Conservation (phyloP, 2,888 invertebrate species). For the Deilephila elpenor region DNA sequence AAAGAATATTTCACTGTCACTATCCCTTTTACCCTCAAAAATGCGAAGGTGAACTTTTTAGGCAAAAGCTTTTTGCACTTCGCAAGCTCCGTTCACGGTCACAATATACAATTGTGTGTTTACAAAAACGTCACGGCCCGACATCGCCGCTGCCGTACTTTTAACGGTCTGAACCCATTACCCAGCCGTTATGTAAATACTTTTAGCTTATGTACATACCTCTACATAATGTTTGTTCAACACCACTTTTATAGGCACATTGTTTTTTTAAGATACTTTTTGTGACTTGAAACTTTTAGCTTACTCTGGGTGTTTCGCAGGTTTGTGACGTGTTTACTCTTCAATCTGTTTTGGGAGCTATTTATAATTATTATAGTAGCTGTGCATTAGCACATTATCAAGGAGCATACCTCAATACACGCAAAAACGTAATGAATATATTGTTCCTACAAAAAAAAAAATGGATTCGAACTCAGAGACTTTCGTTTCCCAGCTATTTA, state of each 20-base stretch:
- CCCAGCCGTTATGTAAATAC: slow-evolving; percentile 65
- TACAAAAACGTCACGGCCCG: slow-evolving; percentile 30
- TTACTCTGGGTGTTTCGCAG: neutral
- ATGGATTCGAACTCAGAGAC: too few relatives aligned
- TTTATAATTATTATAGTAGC: neutral
- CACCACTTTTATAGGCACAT: slow-evolving; percentile 33
- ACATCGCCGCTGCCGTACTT: slow-evolving; percentile 42
- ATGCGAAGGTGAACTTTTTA: slow-evolving; percentile 3
- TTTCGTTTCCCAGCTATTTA: too few relatives aligned
- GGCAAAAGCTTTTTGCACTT: slow-evolving; percentile 26
- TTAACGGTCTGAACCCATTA: slow-evolving; percentile 63
- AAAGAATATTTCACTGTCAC: slow-evolving; percentile 25
- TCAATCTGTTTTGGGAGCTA: neutral
- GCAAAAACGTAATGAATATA: too few relatives aligned
- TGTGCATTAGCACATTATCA: too few relatives aligned
- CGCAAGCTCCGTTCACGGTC: slow-evolving; percentile 7
- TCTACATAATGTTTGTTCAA: slow-evolving; percentile 54
- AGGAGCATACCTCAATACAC: too few relatives aligned
- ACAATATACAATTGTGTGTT: slow-evolving; percentile 26
- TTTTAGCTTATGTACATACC: slow-evolving; percentile 60
- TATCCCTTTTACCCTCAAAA: slow-evolving; percentile 23
- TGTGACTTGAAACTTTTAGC: slow-evolving; percentile 29
- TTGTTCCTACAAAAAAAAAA: too few relatives aligned
- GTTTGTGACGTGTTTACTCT: neutral
- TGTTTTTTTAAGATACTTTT: slow-evolving; percentile 31